Evolutionary conservation across 2,888 invertebrate genomes (phyloP).

Genomic region (Dromius quadrimaculatus): DNA sequence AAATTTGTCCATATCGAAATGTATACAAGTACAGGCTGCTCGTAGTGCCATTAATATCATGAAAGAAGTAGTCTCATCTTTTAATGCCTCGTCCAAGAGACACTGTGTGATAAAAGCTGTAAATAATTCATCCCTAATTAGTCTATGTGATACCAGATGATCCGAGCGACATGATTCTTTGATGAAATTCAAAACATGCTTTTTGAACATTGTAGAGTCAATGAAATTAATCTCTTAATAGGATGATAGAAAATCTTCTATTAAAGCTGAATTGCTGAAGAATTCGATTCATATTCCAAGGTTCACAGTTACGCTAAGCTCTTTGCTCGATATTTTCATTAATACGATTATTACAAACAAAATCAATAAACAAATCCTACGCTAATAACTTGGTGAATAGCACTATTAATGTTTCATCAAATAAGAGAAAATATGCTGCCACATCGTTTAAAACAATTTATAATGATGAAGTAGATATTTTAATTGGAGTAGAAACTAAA

Average conservation of each 20-base stretch:
- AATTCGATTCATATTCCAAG: too few relatives aligned
- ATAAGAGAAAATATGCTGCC: too few relatives aligned
- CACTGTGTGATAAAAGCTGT: neutral
- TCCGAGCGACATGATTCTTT: constrained; percentile 52
- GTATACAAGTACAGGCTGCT: neutral
- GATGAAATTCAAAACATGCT: constrained; percentile 55
- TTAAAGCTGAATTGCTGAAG: too few relatives aligned
- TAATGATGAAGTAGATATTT: too few relatives aligned
- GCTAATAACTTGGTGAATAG: too few relatives aligned
- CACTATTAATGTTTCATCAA: too few relatives aligned
- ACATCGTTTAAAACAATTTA: too few relatives aligned
- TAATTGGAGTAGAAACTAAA: too few relatives aligned
- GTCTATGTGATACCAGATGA: neutral
- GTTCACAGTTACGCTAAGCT: too few relatives aligned
- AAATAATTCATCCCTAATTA: neutral
- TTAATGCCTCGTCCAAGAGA: neutral
- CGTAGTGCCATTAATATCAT: neutral
- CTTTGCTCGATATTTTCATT: too few relatives aligned
- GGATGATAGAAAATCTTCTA: constrained; percentile 56
- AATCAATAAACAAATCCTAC: too few relatives aligned
- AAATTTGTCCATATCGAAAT: constrained; percentile 18
- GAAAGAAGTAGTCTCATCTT: neutral
- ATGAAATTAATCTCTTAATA: constrained; percentile 54
- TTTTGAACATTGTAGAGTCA: constrained; percentile 54
- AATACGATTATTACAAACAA: too few relatives aligned